A percentile compares a stretch with the other conserved stretches of the same genome.
These are phyloP conservation scores for Euphydryas editha DNA, from an alignment of 2,888 invertebrate genomes.

Conservation along the genomic window DNA sequence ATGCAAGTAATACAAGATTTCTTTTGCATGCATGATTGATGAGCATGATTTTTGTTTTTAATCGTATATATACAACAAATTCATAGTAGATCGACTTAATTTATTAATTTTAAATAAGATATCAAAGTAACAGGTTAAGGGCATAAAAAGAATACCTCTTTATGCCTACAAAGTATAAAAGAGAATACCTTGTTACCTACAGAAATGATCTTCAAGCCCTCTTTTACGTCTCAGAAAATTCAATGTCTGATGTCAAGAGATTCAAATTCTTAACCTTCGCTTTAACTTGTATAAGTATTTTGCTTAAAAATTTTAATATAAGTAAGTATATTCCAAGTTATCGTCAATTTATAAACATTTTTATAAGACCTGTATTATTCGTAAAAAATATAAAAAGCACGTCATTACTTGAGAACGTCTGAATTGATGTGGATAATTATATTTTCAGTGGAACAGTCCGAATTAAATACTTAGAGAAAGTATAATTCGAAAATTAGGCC, in stretches of 20 bases:
- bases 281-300: slow-evolving; percentile 5
- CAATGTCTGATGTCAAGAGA: slow-evolving; percentile 4
- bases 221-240: slow-evolving; percentile 7
- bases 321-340: too few relatives aligned
- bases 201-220: slow-evolving; percentile 7
- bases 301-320: background rate
- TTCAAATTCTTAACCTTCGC: slow-evolving; percentile 3
- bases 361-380: background rate
- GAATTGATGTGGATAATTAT: too few relatives aligned
- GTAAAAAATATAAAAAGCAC: background rate
- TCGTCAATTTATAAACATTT: too few relatives aligned
- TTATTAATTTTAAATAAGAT: background rate
- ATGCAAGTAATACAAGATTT: too few relatives aligned
- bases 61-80: too few relatives aligned
- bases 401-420: background rate
- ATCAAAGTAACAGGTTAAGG: background rate
- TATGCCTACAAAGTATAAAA: background rate
- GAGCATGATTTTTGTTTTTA: too few relatives aligned
- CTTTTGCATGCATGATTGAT: too few relatives aligned
- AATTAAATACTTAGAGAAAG: too few relatives aligned
- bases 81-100: background rate
- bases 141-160: background rate
- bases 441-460: too few relatives aligned
- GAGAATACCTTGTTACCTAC: background rate
- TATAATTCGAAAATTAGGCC: too few relatives aligned